Evolutionary conservation across 2,797 vertebrate genomes (phyloP), one percentile per base, ranked within the genome.

Genomic region (Remorina albescens): DNA sequence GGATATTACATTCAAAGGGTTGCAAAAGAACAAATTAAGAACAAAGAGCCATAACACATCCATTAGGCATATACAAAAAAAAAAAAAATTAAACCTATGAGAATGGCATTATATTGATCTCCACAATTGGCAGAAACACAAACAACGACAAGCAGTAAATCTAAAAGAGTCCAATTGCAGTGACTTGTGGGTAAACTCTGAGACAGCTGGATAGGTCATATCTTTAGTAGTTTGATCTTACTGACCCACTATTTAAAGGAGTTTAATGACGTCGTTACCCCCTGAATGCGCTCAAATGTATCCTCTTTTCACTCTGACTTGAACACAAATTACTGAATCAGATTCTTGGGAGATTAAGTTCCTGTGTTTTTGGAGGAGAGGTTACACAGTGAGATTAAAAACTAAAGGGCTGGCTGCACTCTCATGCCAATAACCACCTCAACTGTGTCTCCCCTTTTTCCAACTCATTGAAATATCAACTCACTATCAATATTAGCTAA

Each of bases 321-420:
- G 55, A 86, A 74, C 69, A 76, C 66, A 88, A 78, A 81, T 81
- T 37, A 86, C 71, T 80, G 81, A 87, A 80, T 86, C 78, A 79
- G 81, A 83, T 86, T 81, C 78, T 86, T 83, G 74, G 55, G 69
- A 78, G 83, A 89, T 91, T 91, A 87, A 78, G 67, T 80, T 75
- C 61, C 61, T 87, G 77, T 83, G 82, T 84, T 86, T 88, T 71
- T 73, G 75, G 62, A 75, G 84, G 54, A 61, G 76, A 73, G 75
- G 71, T 76, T 71, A 72, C 69, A 46, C 50, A 63, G 57, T 21
- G 60, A 85, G 82, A 92, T 88, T 86, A 90, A 81, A 78, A 74
- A 71, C 57, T 51, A 65, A 76, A 82, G 61, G 67, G 65, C 25
- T 56, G 65, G 53, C 2, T 62, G 41, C 25, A 46, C 37, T 26